Evolutionary conservation across 2,113 vertebrate genomes (phyloP).

Genomic region (Semicossyphus pulcher): DNA sequence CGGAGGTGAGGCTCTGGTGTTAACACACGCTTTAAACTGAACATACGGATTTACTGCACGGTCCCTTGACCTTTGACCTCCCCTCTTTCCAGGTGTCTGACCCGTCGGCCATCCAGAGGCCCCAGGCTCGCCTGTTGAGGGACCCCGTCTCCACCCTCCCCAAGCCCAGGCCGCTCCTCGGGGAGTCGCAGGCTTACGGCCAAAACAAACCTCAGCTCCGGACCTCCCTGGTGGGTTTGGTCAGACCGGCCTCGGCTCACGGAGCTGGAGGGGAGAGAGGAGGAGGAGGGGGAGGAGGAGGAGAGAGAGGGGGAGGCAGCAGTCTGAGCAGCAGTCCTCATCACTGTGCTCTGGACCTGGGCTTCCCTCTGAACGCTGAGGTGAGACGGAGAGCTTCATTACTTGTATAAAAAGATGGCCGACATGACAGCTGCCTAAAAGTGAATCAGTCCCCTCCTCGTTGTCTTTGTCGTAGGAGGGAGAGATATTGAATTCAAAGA

Average conservation of each 20-base stretch:
- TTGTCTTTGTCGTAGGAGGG: too few relatives aligned
- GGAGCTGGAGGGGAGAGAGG: constrained; percentile 58
- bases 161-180: constrained; percentile 86
- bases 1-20: constrained; percentile 78
- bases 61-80: not conserved
- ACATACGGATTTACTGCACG: too few relatives aligned
- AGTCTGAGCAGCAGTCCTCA: constrained; percentile 79
- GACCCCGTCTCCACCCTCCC: constrained; percentile 89
- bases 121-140: constrained; percentile 80
- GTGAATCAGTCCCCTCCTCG: too few relatives aligned
- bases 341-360: constrained; percentile 77
- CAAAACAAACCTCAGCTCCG: constrained; percentile 58
- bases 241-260: constrained; percentile 72
- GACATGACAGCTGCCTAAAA: too few relatives aligned
- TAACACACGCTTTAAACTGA: too few relatives aligned
- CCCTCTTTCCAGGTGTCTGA: constrained; percentile 83
- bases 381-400: constrained; percentile 24
- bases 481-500: too few relatives aligned
- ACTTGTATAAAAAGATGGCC: too few relatives aligned
- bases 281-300: constrained; percentile 31
- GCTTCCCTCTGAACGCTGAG: constrained; percentile 80
- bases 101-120: constrained; percentile 81
- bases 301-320: constrained; percentile 64
- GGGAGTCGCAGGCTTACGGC: constrained; percentile 66
- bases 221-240: constrained; percentile 43